Evolutionary conservation across 23 tunicate species (phyloP), one percentile per base, ranked within the genome.

Genomic region (Halocynthia roretzi): DNA sequence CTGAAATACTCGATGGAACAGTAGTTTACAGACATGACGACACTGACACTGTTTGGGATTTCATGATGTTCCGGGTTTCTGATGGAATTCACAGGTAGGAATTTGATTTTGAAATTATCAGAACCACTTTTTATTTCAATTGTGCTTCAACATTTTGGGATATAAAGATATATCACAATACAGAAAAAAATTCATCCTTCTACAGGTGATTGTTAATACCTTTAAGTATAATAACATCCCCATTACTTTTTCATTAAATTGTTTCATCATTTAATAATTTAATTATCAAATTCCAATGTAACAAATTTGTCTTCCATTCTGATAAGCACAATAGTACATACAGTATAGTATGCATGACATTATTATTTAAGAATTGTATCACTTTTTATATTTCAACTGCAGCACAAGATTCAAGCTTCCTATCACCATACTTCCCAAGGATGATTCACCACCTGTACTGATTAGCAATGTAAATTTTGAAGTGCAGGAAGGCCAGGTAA

Each of bases 351-450:
- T n/a, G n/a, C n/a, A n/a, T n/a, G n/a, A n/a, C n/a, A n/a, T n/a
- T n/a, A n/a, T n/a, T n/a, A n/a, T n/a, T n/a, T n/a, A n/a, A 87
- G 82, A 77, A 87, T 81, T 56, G 87, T 82, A 55, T 80, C 86
- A 7, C 94, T 87, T 12, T 87, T 87, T 7, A 82, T 77, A 49
- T 67, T 87, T 31, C 44, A 58, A 65, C 5, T 80, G 8, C 58
- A 92, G 98, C 77, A 78, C 86, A 18, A 80, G 92, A 14, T 92
- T 92, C 70, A 92, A 92, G 69, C 40, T 92, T 19, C 98, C 98
- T 12, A 82, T 92, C 17, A 77, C 67, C 52, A 92, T 92, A 44
- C 51, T 92, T 0, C 92, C 98, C 10, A 92, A 92, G 74, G 98
- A 92, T 53, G 98, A 92, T 55, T 82, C 91, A 5, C 98, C 98